Conservation (phyloP, 2,888 invertebrate species). For the Artemia sinica region DNA sequence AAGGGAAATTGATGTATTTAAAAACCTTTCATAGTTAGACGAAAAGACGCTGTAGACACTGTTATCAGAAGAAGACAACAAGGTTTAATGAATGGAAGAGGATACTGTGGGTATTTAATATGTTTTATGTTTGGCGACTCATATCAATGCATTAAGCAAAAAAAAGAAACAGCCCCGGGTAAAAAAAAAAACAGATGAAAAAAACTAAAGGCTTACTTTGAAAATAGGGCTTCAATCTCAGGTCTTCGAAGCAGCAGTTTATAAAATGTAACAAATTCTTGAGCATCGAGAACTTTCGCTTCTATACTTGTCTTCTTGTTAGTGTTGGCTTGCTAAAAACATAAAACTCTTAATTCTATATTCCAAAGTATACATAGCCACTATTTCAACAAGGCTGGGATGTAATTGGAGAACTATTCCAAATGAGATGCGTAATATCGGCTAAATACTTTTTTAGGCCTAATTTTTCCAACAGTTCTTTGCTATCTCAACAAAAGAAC, state of each 20-base stretch:
- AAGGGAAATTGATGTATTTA: too few species aligned
- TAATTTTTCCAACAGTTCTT: too few species aligned
- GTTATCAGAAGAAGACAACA: neutral
- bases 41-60: neutral
- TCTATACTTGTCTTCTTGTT: constrained; percentile 28
- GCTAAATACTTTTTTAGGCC: too few species aligned
- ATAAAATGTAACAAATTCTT: constrained; percentile 41
- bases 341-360: neutral
- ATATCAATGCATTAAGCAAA: constrained; percentile 14
- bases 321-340: constrained; percentile 30
- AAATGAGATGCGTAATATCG: too few species aligned
- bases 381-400: too few species aligned
- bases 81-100: neutral
- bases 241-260: constrained; percentile 36
- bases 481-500: too few species aligned
- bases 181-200: neutral
- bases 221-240: constrained; percentile 37
- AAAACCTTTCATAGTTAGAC: too few species aligned
- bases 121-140: neutral
- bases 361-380: too few species aligned
- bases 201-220: constrained; percentile 31
- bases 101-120: neutral
- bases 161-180: neutral
- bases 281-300: constrained; percentile 35
- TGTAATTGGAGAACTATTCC: too few species aligned